A percentile compares a stretch with the other conserved stretches of the same genome.
These are phyloP conservation scores for Lamprologus tigripictilis DNA, from an alignment of 2,113 vertebrate genomes.

Conservation along the genomic window DNA sequence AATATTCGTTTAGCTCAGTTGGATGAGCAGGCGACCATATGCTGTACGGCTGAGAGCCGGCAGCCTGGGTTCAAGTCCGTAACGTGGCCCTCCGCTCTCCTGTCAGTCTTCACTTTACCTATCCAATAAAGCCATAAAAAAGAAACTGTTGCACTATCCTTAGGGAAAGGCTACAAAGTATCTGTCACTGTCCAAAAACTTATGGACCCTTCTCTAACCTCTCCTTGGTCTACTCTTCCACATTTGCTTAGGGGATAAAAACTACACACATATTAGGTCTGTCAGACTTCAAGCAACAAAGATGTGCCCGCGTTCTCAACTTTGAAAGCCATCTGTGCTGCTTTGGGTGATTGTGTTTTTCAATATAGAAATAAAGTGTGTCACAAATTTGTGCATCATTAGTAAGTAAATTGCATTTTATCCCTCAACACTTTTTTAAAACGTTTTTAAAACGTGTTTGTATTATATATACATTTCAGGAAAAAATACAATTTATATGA, in stretches of 20 bases:
- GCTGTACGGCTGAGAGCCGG: background rate
- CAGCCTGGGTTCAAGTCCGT: background rate
- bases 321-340: accelerated
- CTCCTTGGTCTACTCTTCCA: background rate
- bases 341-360: background rate
- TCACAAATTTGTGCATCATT: background rate
- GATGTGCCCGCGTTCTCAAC: background rate
- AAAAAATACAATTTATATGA: background rate
- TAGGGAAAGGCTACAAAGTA: background rate
- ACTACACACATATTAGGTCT: background rate
- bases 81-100: background rate
- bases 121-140: background rate
- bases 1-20: background rate
- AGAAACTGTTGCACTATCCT: background rate
- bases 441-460: no score
- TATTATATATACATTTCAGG: background rate
- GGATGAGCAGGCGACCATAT: background rate
- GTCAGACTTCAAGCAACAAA: background rate
- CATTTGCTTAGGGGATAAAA: background rate
- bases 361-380: background rate
- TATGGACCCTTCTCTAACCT: background rate
- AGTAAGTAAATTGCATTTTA: background rate
- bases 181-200: background rate
- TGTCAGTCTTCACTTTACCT: background rate
- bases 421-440: background rate